Evolutionary conservation across 2,113 vertebrate genomes (phyloP).

Genomic region (Ceuthmochares aereus): DNA sequence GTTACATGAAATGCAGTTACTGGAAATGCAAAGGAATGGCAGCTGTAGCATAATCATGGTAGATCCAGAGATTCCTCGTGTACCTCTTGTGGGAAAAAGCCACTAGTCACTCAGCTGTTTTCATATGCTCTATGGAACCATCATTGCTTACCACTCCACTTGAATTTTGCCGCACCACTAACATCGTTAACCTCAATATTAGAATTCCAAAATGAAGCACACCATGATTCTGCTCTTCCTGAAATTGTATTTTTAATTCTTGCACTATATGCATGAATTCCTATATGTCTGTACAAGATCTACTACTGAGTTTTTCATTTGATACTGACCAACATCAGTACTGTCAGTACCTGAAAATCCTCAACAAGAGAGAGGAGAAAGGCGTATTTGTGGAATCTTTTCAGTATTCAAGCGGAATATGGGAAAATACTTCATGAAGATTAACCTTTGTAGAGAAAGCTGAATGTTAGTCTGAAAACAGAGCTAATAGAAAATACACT

Average conservation of each 20-base stretch:
- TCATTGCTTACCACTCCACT: not conserved
- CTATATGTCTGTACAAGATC: not conserved
- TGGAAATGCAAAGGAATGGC: not conserved
- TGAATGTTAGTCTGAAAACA: not conserved
- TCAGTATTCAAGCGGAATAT: not conserved
- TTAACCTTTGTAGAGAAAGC: not conserved
- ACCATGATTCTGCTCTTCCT: too few species aligned
- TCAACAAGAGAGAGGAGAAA: not conserved
- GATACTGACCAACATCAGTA: not conserved
- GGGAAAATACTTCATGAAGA: not conserved
- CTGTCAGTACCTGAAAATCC: not conserved
- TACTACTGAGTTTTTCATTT: not conserved
- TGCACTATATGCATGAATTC: rapidly evolving
- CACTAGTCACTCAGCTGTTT: not conserved
- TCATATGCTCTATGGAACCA: rapidly evolving
- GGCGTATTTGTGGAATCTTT: not conserved
- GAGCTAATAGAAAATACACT: not conserved
- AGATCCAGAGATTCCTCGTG: not conserved
- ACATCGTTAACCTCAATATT: not conserved
- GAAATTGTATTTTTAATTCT: not conserved
- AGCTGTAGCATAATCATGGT: not conserved
- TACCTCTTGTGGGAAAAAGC: not conserved
- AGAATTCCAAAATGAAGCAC: not conserved
- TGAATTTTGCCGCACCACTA: not conserved
- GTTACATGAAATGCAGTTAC: rapidly evolving